Evolutionary conservation across 2,888 invertebrate species (phyloP).

Genomic region (Gryllus longicercus): DNA sequence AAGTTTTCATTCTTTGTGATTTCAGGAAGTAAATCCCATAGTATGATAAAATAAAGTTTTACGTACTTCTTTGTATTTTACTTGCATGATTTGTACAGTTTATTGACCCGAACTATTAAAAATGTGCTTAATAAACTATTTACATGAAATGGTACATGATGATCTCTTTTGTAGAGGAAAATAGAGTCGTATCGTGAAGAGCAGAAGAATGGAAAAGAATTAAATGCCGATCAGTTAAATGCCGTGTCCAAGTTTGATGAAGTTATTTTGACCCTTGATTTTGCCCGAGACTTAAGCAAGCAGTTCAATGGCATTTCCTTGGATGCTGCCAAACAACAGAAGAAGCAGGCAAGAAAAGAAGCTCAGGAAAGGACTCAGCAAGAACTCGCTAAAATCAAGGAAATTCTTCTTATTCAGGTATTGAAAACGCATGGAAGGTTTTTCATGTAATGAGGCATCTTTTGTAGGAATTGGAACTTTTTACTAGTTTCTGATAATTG

Average conservation of each 20-base stretch:
- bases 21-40: no score
- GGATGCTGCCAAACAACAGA: constrained; percentile 77
- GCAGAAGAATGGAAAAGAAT: constrained; percentile 77
- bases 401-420: constrained; percentile 51
- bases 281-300: constrained; percentile 83
- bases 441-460: background rate
- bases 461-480: constrained; percentile 27
- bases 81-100: no score
- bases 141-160: constrained; percentile 18
- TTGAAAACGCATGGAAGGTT: background rate
- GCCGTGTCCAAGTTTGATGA: constrained; percentile 89
- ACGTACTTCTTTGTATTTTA: no score
- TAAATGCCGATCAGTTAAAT: constrained; percentile 82
- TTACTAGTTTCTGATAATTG: background rate
- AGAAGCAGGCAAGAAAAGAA: constrained; percentile 82
- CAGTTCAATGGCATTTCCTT: constrained; percentile 71
- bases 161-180: constrained; percentile 63
- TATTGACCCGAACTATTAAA: background rate
- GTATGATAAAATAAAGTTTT: no score
- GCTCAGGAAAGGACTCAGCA: constrained; percentile 72
- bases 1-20: no score
- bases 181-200: constrained; percentile 81
- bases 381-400: constrained; percentile 67
- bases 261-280: constrained; percentile 81
- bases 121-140: background rate